Conservation (phyloP, 2,888 invertebrate genomes). For the Drosophila neonasuta region DNA sequence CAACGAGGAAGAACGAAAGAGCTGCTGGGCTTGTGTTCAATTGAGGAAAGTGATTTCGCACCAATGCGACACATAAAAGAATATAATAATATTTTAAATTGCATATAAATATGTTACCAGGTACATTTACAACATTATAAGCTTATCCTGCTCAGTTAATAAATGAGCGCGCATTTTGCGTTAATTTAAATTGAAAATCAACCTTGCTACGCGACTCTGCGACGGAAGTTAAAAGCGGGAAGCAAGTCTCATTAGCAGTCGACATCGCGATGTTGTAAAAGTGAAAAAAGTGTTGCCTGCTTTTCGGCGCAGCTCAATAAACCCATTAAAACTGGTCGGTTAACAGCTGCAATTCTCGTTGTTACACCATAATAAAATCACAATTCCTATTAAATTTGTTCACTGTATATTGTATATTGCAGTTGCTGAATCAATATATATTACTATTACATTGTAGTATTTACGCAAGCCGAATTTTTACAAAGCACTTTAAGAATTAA, state of each 20-base stretch:
- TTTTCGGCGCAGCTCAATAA: slow-evolving; percentile 57
- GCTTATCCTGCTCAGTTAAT: slow-evolving; percentile 36
- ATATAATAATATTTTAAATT: slow-evolving; percentile 32
- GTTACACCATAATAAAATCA: slow-evolving; percentile 29
- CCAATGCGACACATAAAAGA: slow-evolving; percentile 69
- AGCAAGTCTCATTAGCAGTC: slow-evolving; percentile 64
- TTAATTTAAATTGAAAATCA: slow-evolving; percentile 73
- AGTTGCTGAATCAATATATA: background rate
- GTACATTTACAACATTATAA: slow-evolving; percentile 24
- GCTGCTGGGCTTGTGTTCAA: slow-evolving; percentile 73
- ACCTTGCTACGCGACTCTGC: slow-evolving; percentile 22
- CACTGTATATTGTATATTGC: background rate
- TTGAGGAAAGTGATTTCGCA: slow-evolving; percentile 75
- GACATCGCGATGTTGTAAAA: slow-evolving; percentile 21
- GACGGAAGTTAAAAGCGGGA: background rate
- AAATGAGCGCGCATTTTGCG: slow-evolving; percentile 43
- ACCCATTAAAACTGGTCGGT: slow-evolving; percentile 37
- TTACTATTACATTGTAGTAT: background rate
- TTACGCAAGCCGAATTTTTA: background rate
- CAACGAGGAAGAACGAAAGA: slow-evolving; percentile 7
- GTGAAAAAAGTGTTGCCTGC: slow-evolving; percentile 53
- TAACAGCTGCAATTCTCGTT: slow-evolving; percentile 41
- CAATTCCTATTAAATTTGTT: background rate
- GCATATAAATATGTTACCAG: slow-evolving; percentile 10
- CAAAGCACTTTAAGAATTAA: background rate